Evolutionary conservation across 2,797 vertebrate species (phyloP), one percentile per base, ranked within the genome.

Genomic region (Anisognathus igniventris): DNA sequence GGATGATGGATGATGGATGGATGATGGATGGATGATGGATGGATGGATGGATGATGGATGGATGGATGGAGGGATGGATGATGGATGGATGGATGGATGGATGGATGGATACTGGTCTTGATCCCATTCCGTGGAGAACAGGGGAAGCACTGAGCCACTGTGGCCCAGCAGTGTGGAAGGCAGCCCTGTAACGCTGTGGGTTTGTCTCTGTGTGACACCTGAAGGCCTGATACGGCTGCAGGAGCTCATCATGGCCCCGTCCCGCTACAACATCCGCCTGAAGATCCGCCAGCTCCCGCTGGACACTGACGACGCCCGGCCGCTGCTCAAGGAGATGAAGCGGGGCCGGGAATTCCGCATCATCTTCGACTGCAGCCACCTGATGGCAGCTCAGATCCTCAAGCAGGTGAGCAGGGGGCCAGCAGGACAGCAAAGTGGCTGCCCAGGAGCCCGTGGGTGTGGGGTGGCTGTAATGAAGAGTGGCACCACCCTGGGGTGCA

Each of bases 241-340:
- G 96, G 99, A 99, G 97, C 98, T 99, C 93, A 99, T 99, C 95
- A 99, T 99, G 99, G 99, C 99, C 57, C 99, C 99, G 0, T 99
- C 99, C 5, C 97, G 99, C 92, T 99, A 99, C 97, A 99, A 99
- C 96, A 99, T 99, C 94, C 98, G 99, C 57, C 98, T 99, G 96
- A 99, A 99, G 97, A 99, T 99, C 94, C 99, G 99, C 5, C 99
- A 99, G 97, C 99, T 99, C 21, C 99, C 99, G 25, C 96, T 99
- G 2, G 99, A 99, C 96, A 98, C 98, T 0, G 98, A 99, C 1
- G 99, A 99, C 47, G 98, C 98, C 0, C 97, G 99, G 54, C 99
- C 99, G 2, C 98, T 99, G 82, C 98, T 99, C 28, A 99, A 99
- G 96, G 99, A 99, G 97, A 99, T 99, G 99, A 99, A 99, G 96